phyloP scores from a whole-genome alignment of 2,888 invertebrate genomes.

The Nesidiocoris tenuis region DNA sequence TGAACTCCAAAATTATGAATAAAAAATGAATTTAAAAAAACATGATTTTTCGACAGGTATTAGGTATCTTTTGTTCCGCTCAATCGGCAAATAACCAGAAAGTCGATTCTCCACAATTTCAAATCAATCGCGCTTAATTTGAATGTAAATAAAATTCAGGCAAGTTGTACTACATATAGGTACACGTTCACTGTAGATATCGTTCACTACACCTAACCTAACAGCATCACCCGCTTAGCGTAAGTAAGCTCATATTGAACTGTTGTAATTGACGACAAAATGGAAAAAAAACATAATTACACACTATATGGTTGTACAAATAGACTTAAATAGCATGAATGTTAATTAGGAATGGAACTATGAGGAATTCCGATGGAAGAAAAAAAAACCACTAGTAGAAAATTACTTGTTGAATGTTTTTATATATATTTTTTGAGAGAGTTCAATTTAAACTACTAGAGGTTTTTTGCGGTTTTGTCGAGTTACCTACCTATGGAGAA shows the following conservation, averaged over 20 bases:
- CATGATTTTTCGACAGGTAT: too few species aligned
- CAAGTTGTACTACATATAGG: not conserved
- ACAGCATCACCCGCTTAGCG: constrained; percentile 42
- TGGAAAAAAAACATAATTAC: constrained; percentile 5
- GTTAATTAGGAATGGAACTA: constrained; percentile 44
- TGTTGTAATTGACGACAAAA: constrained; percentile 13
- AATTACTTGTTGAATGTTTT: constrained; percentile 47
- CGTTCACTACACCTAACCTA: constrained; percentile 19
- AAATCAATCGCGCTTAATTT: too few species aligned
- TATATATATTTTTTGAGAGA: constrained; percentile 48
- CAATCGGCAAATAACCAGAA: too few species aligned
- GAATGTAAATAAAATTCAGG: not conserved
- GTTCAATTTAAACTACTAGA: constrained; percentile 40
- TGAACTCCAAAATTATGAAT: too few species aligned
- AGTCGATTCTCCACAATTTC: too few species aligned
- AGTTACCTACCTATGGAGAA: not conserved
- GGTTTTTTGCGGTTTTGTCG: constrained; percentile 9
- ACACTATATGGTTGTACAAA: constrained; percentile 48
- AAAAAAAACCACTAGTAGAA: constrained; percentile 30
- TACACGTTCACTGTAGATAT: constrained; percentile 16
- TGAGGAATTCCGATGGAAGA: constrained; percentile 43
- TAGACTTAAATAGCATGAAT: constrained; percentile 46
- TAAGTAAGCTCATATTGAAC: constrained; percentile 46
- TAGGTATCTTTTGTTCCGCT: too few species aligned
- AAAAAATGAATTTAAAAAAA: too few species aligned